phyloP scores from a whole-genome alignment of 2,888 invertebrate species.

The Drosophila mimetica region DNA sequence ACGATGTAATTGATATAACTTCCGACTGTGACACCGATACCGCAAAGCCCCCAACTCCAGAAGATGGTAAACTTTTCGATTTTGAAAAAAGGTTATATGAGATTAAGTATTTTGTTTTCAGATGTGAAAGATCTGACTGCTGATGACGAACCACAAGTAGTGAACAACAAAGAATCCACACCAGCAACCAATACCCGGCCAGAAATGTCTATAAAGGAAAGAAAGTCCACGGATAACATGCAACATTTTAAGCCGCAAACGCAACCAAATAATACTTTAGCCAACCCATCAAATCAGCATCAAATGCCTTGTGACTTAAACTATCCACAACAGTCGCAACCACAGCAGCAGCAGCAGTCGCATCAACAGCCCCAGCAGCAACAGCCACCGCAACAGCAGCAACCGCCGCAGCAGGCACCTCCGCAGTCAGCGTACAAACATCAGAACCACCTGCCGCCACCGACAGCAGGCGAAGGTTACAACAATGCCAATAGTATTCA shows the following conservation, averaged over 20 bases:
- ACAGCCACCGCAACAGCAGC: slow-evolving; percentile 38
- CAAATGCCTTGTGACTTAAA: slow-evolving; percentile 44
- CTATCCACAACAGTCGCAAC: slow-evolving; percentile 31
- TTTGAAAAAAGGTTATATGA: background rate
- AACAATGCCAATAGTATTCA: slow-evolving; percentile 62
- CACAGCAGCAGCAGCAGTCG: slow-evolving; percentile 39
- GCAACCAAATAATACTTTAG: slow-evolving; percentile 21
- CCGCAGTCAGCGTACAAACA: slow-evolving; percentile 66
- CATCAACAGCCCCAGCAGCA: slow-evolving; percentile 22
- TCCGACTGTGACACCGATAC: slow-evolving; percentile 71
- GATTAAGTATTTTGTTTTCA: background rate
- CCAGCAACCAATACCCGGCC: slow-evolving; percentile 25
- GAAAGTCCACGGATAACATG: slow-evolving; percentile 28
- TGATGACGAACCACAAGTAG: slow-evolving; percentile 34
- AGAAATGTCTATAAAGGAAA: slow-evolving; percentile 27
- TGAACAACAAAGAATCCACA: slow-evolving; percentile 36
- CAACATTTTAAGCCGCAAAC: slow-evolving; percentile 33
- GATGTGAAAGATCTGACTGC: slow-evolving; percentile 34
- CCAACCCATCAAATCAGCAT: slow-evolving; percentile 25
- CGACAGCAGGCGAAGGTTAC: slow-evolving; percentile 48
- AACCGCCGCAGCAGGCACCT: slow-evolving; percentile 41
- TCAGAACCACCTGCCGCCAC: slow-evolving; percentile 56
- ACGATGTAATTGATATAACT: slow-evolving; percentile 81
- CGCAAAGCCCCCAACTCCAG: slow-evolving; percentile 60
- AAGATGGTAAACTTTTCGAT: slow-evolving; percentile 47